Percentiles rank a stretch among this genome's conserved stretches.
phyloP scores from a whole-genome alignment of 2,888 invertebrate species.

The Trissonchulus latispiculum region DNA sequence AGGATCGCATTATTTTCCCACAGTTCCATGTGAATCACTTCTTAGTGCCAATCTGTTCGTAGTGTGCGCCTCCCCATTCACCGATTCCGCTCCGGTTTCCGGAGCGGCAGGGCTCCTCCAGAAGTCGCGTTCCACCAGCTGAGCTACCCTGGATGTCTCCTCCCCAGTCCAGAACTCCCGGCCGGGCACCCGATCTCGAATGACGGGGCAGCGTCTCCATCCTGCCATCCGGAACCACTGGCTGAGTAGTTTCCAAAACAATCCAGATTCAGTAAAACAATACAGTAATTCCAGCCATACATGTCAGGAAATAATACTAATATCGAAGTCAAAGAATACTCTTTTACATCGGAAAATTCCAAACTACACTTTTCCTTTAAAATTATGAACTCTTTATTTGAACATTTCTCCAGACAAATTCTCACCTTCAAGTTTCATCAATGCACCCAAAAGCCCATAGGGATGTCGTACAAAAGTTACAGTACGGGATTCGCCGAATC shows the following conservation, averaged over 20 bases:
- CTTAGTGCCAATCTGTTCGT: neutral
- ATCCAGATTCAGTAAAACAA: neutral
- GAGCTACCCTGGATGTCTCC: constrained; percentile 1
- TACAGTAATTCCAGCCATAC: neutral
- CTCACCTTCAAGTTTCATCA: no score
- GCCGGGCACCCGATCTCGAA: neutral
- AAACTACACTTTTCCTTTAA: no score
- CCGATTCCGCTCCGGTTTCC: neutral
- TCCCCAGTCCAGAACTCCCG: constrained; percentile 13
- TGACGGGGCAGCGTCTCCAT: neutral
- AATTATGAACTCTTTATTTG: no score
- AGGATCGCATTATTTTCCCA: no score
- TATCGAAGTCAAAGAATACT: neutral
- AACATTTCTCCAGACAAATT: no score
- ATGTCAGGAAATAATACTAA: neutral
- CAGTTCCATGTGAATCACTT: no score
- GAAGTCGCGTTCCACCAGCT: constrained; percentile 2
- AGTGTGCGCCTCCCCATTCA: neutral
- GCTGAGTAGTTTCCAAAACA: neutral
- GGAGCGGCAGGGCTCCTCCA: neutral
- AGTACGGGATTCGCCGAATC: no score
- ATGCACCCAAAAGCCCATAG: no score
- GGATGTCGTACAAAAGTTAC: no score
- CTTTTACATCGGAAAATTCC: no score
- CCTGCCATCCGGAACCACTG: neutral